Evolutionary conservation across 2,113 vertebrate species (phyloP), one percentile per base, ranked within the genome.

Genomic region (Tragelaphus buxtoni): DNA sequence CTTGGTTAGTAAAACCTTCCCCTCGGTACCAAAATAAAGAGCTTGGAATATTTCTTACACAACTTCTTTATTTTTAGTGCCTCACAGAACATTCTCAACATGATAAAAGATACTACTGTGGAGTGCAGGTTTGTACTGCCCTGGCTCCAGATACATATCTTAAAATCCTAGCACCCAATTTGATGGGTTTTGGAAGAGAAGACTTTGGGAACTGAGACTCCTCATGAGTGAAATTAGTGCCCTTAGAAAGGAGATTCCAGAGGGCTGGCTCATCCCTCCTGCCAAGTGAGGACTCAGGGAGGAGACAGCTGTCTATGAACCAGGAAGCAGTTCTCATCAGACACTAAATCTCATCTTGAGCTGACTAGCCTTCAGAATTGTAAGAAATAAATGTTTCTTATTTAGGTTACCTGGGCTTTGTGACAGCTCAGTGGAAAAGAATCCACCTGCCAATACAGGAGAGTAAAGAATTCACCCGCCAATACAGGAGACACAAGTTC

Each of bases 351-450:
- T 82, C 51, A 94, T 9, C 26, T 39, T 39, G 53, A 13, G 18
- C 69, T 42, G 32, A 30, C 42, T 24, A 51, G 32, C 17, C 77
- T 89, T 87, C 12, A 58, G 77, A 82, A 60, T 1, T 74, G 4
- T 74, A 5, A 72, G 22, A n/a, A 53, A 72, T 39, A 17, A 39
- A 30, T 39, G 10, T n/a, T 74, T 18, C 45, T 58, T 51, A 26
- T 39, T 60, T 51, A 42, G 45, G 45, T 20, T 6, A 26, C 2
- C 26, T 55, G 32, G 26, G 65, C 18, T 69, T 39, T 69, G n/a
- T 11, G 4, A 20, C 0, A 1, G 65, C n/a, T 69, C n/a, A 69
- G 18, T 0, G 0, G n/a, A 18, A 69, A 69, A 69, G 9, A 69
- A 69, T 35, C 4, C 18, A 22, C 65, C 63, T 69, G 65, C n/a